Evolutionary conservation across 2,888 invertebrate species (phyloP).

Genomic region (Gryllus longicercus): DNA sequence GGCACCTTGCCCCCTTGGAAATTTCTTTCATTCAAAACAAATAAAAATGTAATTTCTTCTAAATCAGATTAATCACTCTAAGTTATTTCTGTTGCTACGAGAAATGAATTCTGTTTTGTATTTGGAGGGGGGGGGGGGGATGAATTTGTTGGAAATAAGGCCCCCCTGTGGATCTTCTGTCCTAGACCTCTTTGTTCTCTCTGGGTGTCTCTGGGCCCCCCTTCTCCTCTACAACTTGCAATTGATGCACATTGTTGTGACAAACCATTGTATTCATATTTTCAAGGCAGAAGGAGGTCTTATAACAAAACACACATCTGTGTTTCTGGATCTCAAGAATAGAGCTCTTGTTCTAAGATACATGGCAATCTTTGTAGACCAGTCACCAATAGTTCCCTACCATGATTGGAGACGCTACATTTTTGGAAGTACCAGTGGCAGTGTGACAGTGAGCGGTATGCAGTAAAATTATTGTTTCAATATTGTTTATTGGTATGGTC

Average conservation of each 20-base stretch:
- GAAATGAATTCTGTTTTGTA: too few relatives aligned
- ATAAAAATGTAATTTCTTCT: too few relatives aligned
- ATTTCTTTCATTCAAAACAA: too few relatives aligned
- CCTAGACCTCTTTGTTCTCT: too few relatives aligned
- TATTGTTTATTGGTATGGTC: too few relatives aligned
- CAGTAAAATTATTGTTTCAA: constrained; percentile 21
- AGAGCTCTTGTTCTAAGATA: constrained; percentile 51
- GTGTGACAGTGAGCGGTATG: constrained; percentile 51
- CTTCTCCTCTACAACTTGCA: neutral
- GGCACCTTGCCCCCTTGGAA: too few relatives aligned
- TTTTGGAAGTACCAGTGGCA: constrained; percentile 52
- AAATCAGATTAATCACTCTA: too few relatives aligned
- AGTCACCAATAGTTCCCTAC: constrained; percentile 52
- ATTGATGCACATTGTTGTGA: neutral
- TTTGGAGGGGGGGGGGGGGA: too few relatives aligned
- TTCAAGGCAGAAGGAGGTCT: constrained; percentile 52
- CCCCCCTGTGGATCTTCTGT: too few relatives aligned
- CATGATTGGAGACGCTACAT: constrained; percentile 52
- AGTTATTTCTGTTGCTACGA: too few relatives aligned
- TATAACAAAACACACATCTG: constrained; percentile 54
- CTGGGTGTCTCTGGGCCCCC: too few relatives aligned
- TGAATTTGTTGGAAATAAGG: too few relatives aligned
- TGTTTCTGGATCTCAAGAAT: constrained; percentile 53
- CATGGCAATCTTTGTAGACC: constrained; percentile 53
- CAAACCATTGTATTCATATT: neutral